A percentile compares a stretch with the other conserved stretches of the same genome.
Conservation (phyloP, 1,140 invertebrate genomes). For the Diachasma alloeum region DNA sequence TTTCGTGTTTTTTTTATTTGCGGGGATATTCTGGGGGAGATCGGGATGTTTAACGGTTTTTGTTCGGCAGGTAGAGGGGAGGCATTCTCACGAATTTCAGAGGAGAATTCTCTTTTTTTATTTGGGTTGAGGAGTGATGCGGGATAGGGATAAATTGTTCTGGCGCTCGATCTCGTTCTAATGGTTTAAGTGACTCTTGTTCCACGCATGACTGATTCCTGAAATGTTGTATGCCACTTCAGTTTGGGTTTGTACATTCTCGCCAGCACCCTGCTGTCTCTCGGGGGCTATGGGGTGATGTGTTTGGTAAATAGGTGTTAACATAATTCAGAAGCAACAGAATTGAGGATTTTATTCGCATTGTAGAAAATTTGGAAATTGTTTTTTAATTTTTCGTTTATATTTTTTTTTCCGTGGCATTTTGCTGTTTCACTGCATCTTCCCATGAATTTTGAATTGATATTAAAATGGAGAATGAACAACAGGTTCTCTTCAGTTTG, state of each 20-base stretch:
- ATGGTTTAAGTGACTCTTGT: slow-evolving; percentile 54
- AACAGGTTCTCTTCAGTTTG: neutral
- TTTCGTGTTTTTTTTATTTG: neutral
- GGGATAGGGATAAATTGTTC: slow-evolving; percentile 40
- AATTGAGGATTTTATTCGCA: no score
- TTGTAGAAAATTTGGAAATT: no score
- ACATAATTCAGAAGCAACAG: no score
- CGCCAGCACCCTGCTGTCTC: neutral
- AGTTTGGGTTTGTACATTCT: neutral
- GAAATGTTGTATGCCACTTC: slow-evolving; percentile 26
- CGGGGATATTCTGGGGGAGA: neutral
- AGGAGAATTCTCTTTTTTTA: neutral
- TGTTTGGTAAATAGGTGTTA: no score
- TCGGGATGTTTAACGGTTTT: neutral
- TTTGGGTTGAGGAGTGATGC: slow-evolving; percentile 42
- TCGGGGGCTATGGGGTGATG: neutral
- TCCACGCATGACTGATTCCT: slow-evolving; percentile 52
- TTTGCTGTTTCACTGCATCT: no score
- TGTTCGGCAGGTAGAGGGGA: slow-evolving; percentile 27
- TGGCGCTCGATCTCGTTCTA: slow-evolving; percentile 36
- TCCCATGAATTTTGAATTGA: no score
- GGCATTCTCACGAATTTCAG: slow-evolving; percentile 50
- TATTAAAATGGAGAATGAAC: no score
- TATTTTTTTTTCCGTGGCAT: no score
- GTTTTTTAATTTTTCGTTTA: no score